Conservation (phyloP, 1,140 invertebrate genomes). For the Wasmannia auropunctata region DNA sequence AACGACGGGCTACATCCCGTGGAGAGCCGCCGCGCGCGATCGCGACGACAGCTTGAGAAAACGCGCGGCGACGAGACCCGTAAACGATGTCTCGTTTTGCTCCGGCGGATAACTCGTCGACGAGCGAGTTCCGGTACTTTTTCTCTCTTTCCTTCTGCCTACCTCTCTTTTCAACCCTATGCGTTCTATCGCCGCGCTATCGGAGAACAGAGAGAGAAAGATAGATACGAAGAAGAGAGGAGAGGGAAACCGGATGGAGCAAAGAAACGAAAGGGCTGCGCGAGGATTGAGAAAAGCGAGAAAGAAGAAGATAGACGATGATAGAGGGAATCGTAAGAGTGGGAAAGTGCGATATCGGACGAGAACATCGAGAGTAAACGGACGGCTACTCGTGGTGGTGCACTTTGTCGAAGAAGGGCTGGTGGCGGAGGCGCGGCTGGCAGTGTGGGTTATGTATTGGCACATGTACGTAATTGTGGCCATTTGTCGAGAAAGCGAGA, state of each 20-base stretch:
- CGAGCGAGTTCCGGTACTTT: slow-evolving; percentile 37
- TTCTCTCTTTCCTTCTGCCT: not conserved
- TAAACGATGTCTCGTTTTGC: slow-evolving; percentile 60
- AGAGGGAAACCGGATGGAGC: not conserved
- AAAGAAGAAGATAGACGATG: slow-evolving; percentile 29
- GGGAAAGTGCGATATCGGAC: slow-evolving; percentile 56
- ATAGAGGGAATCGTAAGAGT: slow-evolving; percentile 16
- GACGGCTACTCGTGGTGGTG: slow-evolving; percentile 61
- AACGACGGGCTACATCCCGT: not conserved
- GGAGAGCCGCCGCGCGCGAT: slow-evolving; percentile 46
- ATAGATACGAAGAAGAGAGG: slow-evolving; percentile 1
- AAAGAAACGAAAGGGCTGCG: slow-evolving; percentile 6
- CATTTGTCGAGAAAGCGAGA: slow-evolving; percentile 78
- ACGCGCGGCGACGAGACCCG: slow-evolving; percentile 17
- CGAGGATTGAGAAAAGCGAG: not conserved
- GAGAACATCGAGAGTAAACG: slow-evolving; percentile 60
- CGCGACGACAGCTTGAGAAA: slow-evolving; percentile 49
- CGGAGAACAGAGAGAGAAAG: not conserved
- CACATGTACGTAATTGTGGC: slow-evolving; percentile 81
- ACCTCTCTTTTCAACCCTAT: slow-evolving; percentile 12
- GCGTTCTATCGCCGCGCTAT: not conserved
- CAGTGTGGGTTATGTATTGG: slow-evolving; percentile 77
- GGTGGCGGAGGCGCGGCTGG: slow-evolving; percentile 35
- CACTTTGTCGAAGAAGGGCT: slow-evolving; percentile 64
- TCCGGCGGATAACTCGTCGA: slow-evolving; percentile 28